Evolutionary conservation across 2,797 vertebrate species (phyloP).

Genomic region (Anableps anableps): DNA sequence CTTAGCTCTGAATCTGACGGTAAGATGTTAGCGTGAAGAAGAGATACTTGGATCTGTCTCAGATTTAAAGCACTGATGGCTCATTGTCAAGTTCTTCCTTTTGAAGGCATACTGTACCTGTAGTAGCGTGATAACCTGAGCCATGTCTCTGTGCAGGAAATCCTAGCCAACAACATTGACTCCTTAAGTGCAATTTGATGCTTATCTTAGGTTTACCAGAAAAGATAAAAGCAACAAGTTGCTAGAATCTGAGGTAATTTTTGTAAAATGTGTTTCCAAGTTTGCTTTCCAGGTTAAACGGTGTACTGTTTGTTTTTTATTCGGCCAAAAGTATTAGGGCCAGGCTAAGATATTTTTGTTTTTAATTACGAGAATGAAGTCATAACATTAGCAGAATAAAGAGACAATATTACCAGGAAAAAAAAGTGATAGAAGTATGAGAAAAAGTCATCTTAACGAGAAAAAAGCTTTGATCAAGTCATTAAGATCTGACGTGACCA

Average conservation of each 20-base stretch:
- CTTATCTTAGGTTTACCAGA: conserved; percentile 39
- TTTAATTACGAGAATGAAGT: background rate
- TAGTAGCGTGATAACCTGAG: conserved; percentile 18
- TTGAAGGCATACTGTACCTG: conserved; percentile 34
- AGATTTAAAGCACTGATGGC: conserved; percentile 45
- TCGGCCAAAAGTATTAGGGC: background rate
- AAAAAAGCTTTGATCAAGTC: background rate
- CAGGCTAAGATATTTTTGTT: background rate
- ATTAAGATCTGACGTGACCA: background rate
- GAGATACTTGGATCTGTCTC: conserved; percentile 27
- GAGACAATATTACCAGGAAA: no score
- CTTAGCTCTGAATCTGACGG: conserved; percentile 18
- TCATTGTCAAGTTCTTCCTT: conserved; percentile 37
- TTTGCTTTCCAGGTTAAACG: conserved; percentile 18
- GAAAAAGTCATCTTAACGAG: background rate
- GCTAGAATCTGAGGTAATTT: conserved; percentile 40
- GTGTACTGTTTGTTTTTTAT: conserved; percentile 5
- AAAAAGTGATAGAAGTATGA: background rate
- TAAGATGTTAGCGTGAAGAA: conserved; percentile 19
- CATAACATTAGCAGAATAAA: background rate
- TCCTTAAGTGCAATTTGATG: conserved; percentile 16
- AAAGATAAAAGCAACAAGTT: conserved; percentile 14
- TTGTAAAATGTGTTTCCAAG: conserved; percentile 20
- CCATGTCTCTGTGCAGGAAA: conserved; percentile 28
- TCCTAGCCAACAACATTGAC: conserved; percentile 30